Percentiles rank a stretch among this genome's conserved stretches.
Evolutionary conservation across 2,113 vertebrate genomes (phyloP).

Genomic region (Andinoacara biseriatus): DNA sequence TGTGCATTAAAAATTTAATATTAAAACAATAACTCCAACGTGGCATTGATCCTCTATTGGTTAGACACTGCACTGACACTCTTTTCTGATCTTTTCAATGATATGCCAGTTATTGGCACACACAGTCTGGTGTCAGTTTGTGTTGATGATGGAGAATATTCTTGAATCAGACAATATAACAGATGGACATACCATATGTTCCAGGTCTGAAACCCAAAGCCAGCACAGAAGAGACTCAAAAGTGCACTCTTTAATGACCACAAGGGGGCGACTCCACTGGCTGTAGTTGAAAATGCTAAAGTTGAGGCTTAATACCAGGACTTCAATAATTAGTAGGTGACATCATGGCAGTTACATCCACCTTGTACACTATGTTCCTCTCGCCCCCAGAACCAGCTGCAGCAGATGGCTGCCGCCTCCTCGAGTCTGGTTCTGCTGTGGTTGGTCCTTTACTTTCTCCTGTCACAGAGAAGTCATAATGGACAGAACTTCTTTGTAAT

Average conservation of each 20-base stretch:
- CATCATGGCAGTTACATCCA: too few relatives aligned
- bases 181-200: not conserved
- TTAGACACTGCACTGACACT: not conserved
- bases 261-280: too few relatives aligned
- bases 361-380: too few relatives aligned
- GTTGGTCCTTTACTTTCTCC: too few relatives aligned
- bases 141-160: not conserved
- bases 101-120: not conserved
- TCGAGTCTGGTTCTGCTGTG: too few relatives aligned
- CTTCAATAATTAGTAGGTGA: too few relatives aligned
- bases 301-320: too few relatives aligned
- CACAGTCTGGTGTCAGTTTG: slow-evolving; percentile 2
- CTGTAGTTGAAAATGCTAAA: too few relatives aligned
- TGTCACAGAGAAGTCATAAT: not conserved
- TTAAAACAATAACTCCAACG: not conserved
- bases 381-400: too few relatives aligned
- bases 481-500: not conserved
- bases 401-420: too few relatives aligned
- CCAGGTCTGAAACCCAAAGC: not conserved
- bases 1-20: not conserved
- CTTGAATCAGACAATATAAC: not conserved
- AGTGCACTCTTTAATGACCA: not conserved
- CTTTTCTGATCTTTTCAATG: not conserved
- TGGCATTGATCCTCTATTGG: not conserved
- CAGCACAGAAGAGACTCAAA: not conserved